A percentile compares a stretch with the other conserved stretches of the same genome.
Evolutionary conservation across 2,888 invertebrate genomes (phyloP).

Genomic region (Caradrina clavipalpis): DNA sequence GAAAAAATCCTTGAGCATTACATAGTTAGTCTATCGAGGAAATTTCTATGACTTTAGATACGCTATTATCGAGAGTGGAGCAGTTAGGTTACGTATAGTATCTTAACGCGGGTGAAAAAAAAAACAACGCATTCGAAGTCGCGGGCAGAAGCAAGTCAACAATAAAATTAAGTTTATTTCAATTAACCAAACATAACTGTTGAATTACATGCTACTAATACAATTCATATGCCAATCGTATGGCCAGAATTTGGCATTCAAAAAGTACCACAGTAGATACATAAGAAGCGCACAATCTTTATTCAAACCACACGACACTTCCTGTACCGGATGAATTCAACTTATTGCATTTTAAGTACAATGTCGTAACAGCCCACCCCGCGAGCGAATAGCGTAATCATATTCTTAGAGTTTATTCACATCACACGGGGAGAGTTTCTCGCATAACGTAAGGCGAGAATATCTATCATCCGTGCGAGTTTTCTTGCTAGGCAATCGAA

Average conservation of each 20-base stretch:
- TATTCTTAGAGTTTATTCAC: constrained; percentile 14
- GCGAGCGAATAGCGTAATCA: constrained; percentile 39
- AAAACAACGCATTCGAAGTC: no score
- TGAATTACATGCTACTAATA: background rate
- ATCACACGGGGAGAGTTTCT: constrained; percentile 3
- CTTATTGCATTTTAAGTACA: constrained; percentile 57
- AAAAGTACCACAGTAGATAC: background rate
- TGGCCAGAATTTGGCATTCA: constrained; percentile 12
- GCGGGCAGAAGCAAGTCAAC: no score
- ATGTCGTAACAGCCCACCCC: constrained; percentile 52
- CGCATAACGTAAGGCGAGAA: background rate
- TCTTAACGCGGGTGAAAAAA: no score
- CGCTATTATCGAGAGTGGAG: no score
- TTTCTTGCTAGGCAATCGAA: background rate
- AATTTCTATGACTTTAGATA: no score
- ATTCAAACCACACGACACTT: constrained; percentile 41
- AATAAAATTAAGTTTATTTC: no score
- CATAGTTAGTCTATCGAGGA: no score
- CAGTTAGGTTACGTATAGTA: no score
- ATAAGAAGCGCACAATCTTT: constrained; percentile 27
- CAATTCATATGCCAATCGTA: background rate
- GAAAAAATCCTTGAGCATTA: no score
- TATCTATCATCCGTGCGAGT: no score
- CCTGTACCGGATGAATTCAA: constrained; percentile 56
- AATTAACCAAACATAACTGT: background rate